Conservation (phyloP, 1,140 invertebrate species). For the Pogonus chalceus region DNA sequence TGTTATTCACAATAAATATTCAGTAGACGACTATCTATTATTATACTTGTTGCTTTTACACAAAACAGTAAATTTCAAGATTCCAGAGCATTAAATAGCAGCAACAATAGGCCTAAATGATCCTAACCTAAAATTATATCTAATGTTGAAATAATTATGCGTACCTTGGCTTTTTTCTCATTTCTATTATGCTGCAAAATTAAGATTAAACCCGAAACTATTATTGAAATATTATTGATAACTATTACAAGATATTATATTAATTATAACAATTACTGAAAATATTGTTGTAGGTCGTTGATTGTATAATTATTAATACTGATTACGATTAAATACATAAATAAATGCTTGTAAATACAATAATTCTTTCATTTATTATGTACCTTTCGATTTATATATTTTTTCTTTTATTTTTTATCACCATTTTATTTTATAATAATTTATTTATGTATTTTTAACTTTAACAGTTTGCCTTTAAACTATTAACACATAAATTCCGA, state of each 20-base stretch:
- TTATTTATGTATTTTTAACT: too few species aligned
- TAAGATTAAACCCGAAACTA: neutral
- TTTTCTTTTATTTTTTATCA: too few species aligned
- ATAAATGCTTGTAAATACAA: slow-evolving; percentile 27
- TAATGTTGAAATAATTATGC: neutral
- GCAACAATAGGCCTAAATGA: neutral
- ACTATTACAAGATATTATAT: neutral
- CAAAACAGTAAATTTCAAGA: too few species aligned
- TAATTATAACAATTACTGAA: neutral
- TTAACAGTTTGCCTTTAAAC: too few species aligned
- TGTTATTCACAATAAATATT: neutral
- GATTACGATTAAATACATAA: slow-evolving; percentile 25
- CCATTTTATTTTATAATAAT: too few species aligned
- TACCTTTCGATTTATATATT: neutral
- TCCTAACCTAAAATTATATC: neutral
- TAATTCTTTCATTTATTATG: slow-evolving; percentile 2
- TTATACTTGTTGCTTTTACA: neutral
- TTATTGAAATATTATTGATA: too few species aligned
- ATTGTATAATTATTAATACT: slow-evolving; percentile 28
- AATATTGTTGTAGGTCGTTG: slow-evolving; percentile 31
- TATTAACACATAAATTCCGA: too few species aligned
- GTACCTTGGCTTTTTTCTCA: neutral
- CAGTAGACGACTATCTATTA: neutral
- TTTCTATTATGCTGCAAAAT: neutral
- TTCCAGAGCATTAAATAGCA: too few species aligned